phyloP scores from a whole-genome alignment of 1,140 invertebrate genomes.

The Tetragonula clypearis region DNA sequence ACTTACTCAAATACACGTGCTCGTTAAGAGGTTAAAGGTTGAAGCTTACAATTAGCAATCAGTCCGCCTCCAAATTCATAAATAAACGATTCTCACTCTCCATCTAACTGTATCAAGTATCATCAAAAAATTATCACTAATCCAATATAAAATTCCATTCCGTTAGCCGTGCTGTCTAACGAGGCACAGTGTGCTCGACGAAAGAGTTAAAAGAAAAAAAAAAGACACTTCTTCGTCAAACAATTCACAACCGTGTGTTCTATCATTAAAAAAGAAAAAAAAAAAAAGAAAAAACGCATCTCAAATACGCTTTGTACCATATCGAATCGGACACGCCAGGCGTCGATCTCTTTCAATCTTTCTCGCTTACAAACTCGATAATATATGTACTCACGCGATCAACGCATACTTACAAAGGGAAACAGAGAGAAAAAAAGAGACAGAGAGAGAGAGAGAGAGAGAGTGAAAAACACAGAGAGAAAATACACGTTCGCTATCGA shows the following conservation, averaged over 20 bases:
- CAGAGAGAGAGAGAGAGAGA: too few relatives aligned
- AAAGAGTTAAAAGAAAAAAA: not conserved
- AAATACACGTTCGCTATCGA: not conserved
- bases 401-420: not conserved
- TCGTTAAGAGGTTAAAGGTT: conserved; percentile 10
- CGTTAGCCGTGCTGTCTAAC: not conserved
- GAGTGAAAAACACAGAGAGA: not conserved
- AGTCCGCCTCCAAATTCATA: not conserved
- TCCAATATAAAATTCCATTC: not conserved
- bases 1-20: not conserved
- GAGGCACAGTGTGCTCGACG: not conserved
- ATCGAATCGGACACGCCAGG: not conserved
- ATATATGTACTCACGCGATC: not conserved
- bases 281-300: not conserved
- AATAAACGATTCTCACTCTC: conserved; percentile 10
- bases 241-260: not conserved
- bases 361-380: not conserved
- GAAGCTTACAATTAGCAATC: not conserved
- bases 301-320: not conserved
- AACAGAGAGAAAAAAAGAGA: too few relatives aligned
- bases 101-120: conserved; percentile 5
- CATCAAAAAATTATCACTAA: conserved; percentile 8
- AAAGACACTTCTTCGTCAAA: conserved; percentile 4
- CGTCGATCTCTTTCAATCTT: not conserved
- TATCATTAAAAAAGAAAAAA: too few relatives aligned